Base-by-base conservation (phyloP, 2,888 invertebrate genomes). In the Ligdia adustata region DNA sequence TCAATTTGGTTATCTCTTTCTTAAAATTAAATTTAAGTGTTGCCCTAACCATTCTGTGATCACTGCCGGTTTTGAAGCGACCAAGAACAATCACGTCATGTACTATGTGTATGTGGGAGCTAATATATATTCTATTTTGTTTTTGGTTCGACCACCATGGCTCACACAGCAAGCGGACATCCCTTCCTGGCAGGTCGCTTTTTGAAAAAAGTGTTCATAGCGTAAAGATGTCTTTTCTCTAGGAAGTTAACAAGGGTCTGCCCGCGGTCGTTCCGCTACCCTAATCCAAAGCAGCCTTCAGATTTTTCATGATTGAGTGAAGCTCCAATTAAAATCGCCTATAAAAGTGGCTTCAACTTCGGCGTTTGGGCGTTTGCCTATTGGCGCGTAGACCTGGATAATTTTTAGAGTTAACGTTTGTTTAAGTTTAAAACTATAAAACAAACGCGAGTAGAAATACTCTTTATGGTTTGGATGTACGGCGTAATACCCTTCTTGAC, bases 191-290 rank as follows among this genome's bases (percentile, higher is more conserved):
- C 4, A 9, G 9, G 2, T 6, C 35, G 7, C 7, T 35, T 26
- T 9, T 26, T 4, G 7, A 35, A 35, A 7, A 35, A 35, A 2
- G 35, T 35, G 4, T 26, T 35, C 34, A 34, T 34, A 11, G 34
- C 34, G 9, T 14, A 35, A 4, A 35, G 2, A 3, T 9, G 0
- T 1, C 14, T 7, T 5, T 9, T n/a, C 2, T 35, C 34, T 4
- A 35, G 24, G 5, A 35, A 35, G 3, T 24, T 9, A 0, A 35
- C 24, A 1, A 35, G 9, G 3, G 24, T 14, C 4, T 35, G 24
- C 3, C 22, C 34, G 1, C 34, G 1, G 1, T 0, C 1, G 6
- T 35, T 24, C 0, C 34, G 13, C 1, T 1, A 0, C 0, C 34
- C 34, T 1, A 14, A 4, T 1, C 34, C 34, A 24, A 9, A 35